Evolutionary conservation across 2,113 vertebrate species (phyloP).

Genomic region (Hemibagrus wyckioides): DNA sequence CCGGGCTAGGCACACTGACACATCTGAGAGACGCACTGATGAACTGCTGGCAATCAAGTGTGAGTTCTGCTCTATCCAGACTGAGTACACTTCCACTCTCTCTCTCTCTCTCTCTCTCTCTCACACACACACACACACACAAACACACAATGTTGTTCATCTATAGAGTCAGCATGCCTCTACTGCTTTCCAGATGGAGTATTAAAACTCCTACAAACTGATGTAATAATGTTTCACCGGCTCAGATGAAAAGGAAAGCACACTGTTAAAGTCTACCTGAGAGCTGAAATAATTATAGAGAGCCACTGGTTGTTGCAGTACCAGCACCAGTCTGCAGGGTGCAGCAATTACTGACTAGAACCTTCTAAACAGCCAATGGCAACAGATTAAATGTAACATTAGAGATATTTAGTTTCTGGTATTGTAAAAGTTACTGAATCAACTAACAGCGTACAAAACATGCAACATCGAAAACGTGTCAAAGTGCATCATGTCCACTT

Average conservation of each 20-base stretch:
- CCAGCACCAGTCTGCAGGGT: constrained; percentile 28
- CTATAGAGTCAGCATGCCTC: constrained; percentile 25
- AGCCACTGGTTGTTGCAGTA: constrained; percentile 3
- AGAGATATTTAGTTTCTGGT: not conserved
- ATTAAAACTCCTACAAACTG: constrained; percentile 20
- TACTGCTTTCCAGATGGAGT: constrained; percentile 25
- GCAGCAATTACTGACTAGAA: constrained; percentile 18
- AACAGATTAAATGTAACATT: not conserved
- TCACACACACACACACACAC: not conserved
- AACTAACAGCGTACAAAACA: not conserved
- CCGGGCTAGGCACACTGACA: constrained; percentile 67
- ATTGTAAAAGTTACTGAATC: not conserved
- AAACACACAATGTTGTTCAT: constrained; percentile 25
- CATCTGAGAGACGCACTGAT: constrained; percentile 74
- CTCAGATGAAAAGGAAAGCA: constrained; percentile 19
- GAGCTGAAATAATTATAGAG: not conserved
- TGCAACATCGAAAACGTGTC: not conserved
- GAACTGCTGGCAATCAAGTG: constrained; percentile 75
- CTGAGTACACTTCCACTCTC: constrained; percentile 51
- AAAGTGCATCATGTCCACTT: not conserved
- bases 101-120: not conserved
- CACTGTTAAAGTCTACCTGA: not conserved
- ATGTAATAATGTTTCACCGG: constrained; percentile 11
- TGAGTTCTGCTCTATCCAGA: constrained; percentile 65
- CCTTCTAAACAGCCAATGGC: not conserved